phyloP scores from a whole-genome alignment of 2,888 invertebrate genomes.

The Hypena proboscidalis region DNA sequence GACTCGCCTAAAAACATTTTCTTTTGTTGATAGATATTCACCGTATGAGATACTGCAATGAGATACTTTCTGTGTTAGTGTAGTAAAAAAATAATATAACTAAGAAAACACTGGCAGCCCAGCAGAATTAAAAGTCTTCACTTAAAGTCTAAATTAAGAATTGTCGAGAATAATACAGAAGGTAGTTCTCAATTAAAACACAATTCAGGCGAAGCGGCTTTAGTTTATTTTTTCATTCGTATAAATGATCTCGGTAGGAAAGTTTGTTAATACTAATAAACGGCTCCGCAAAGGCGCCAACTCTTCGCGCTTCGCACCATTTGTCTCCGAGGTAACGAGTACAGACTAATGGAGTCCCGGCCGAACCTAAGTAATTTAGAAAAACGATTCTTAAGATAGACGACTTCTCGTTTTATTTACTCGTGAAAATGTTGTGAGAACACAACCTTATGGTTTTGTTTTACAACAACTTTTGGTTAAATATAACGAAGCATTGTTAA shows the following conservation, averaged over 20 bases:
- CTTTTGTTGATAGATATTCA: no score
- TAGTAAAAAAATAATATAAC: slow-evolving; percentile 15
- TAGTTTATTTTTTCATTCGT: slow-evolving; percentile 62
- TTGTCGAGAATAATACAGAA: slow-evolving; percentile 36
- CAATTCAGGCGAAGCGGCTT: slow-evolving; percentile 36
- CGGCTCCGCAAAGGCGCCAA: slow-evolving; percentile 56
- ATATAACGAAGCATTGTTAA: slow-evolving; percentile 2
- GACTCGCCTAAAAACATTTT: no score
- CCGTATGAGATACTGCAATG: no score
- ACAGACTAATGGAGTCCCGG: slow-evolving; percentile 58
- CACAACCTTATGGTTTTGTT: slow-evolving; percentile 8
- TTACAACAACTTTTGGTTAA: slow-evolving; percentile 1
- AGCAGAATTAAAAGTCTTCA: slow-evolving; percentile 16
- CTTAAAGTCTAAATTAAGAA: slow-evolving; percentile 37
- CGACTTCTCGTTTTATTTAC: slow-evolving; percentile 47
- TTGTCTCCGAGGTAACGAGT: slow-evolving; percentile 67
- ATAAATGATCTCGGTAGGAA: slow-evolving; percentile 64
- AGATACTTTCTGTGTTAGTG: no score
- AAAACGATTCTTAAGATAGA: slow-evolving; percentile 62
- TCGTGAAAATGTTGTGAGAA: slow-evolving; percentile 24
- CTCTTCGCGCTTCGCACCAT: slow-evolving; percentile 60
- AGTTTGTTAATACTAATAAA: slow-evolving; percentile 74
- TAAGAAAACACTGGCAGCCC: slow-evolving; percentile 4
- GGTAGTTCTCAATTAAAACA: slow-evolving; percentile 52
- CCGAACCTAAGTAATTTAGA: slow-evolving; percentile 67